Percentiles rank a stretch among this genome's conserved stretches.
phyloP scores from a whole-genome alignment of 1,140 invertebrate species.

The Phymorhynchus buccinoides region DNA sequence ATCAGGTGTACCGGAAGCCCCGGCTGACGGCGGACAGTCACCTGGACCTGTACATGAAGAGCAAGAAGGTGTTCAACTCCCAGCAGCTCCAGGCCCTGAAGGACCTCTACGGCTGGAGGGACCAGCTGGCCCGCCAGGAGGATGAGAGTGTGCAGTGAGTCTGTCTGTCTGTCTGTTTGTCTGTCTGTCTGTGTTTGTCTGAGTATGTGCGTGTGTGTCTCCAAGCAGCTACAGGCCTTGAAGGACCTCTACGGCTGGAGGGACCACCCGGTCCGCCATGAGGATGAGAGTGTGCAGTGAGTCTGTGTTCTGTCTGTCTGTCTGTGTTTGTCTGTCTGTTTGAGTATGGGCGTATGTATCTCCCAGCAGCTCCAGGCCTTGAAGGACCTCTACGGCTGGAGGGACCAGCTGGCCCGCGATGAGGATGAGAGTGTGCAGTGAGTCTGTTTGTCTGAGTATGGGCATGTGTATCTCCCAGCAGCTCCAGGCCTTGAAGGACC shows the following conservation, averaged over 20 bases:
- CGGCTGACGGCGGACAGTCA: constrained; percentile 82
- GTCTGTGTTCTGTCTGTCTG: no score
- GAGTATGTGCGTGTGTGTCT: no score
- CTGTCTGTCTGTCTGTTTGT: background rate
- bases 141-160: constrained; percentile 90
- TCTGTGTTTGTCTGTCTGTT: no score
- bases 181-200: background rate
- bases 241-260: constrained; percentile 90
- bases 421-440: no score
- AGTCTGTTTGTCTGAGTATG: no score
- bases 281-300: no score
- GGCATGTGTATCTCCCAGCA: constrained; percentile 90
- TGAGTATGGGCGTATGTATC: no score
- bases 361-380: no score
- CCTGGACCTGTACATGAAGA: constrained; percentile 83
- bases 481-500: constrained; percentile 84
- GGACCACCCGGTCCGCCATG: constrained; percentile 77
- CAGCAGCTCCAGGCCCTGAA: constrained; percentile 87
- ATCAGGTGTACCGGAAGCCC: constrained; percentile 87
- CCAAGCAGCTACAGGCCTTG: constrained; percentile 78
- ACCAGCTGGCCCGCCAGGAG: constrained; percentile 85
- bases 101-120: constrained; percentile 90
- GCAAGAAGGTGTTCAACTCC: constrained; percentile 87
- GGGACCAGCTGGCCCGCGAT: no score
- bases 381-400: no score